Conservation (phyloP, 2,888 invertebrate genomes). For the Oasisia sp. region DNA sequence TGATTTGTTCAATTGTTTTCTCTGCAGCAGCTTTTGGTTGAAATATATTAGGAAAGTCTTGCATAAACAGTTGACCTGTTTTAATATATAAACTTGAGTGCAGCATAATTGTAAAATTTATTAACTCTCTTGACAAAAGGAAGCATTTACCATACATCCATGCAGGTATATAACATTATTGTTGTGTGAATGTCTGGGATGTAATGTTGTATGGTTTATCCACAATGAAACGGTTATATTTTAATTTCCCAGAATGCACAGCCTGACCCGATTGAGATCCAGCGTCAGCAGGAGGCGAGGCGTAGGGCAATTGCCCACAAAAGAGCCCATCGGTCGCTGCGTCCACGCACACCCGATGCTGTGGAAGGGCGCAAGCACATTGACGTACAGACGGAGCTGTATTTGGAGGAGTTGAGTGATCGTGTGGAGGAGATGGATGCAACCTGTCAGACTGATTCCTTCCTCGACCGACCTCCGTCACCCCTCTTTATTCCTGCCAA, state of each 20-base stretch:
- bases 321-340: slow-evolving; percentile 73
- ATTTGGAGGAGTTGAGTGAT: slow-evolving; percentile 72
- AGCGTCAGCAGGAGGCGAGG: slow-evolving; percentile 73
- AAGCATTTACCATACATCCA: neutral
- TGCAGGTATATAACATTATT: neutral
- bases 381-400: slow-evolving; percentile 86
- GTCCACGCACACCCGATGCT: slow-evolving; percentile 79
- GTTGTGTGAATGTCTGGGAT: neutral
- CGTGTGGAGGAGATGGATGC: slow-evolving; percentile 75
- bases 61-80: neutral
- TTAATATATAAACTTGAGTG: neutral
- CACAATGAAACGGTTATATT: neutral
- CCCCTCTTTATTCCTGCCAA: slow-evolving; percentile 82
- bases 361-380: slow-evolving; percentile 86
- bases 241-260: slow-evolving; percentile 69
- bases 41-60: neutral
- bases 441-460: slow-evolving; percentile 88
- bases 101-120: neutral
- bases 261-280: slow-evolving; percentile 68
- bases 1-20: neutral
- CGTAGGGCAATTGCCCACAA: slow-evolving; percentile 81
- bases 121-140: neutral
- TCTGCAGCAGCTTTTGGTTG: neutral
- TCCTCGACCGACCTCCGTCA: slow-evolving; percentile 83
- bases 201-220: slow-evolving; percentile 14